Evolutionary conservation across 2,797 vertebrate species (phyloP).

Genomic region (Hippoglossus hippoglossus): DNA sequence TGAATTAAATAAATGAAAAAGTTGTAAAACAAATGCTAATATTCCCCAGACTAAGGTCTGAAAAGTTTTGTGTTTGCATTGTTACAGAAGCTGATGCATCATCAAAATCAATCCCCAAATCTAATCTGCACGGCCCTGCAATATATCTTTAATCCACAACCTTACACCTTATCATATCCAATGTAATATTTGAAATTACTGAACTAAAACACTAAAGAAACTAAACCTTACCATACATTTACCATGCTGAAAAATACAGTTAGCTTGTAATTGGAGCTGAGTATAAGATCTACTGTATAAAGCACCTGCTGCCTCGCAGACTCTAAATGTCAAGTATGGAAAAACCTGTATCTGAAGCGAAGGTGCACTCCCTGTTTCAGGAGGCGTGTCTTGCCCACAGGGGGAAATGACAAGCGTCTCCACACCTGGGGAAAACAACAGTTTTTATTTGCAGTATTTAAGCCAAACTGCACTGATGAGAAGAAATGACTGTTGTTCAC

Average conservation of each 20-base stretch:
- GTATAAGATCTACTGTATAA: background rate
- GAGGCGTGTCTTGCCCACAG: background rate
- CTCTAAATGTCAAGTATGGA: background rate
- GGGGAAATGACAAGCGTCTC: background rate
- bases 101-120: too few species aligned
- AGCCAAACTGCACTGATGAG: too few species aligned
- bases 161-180: background rate
- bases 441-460: too few species aligned
- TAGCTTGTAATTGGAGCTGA: background rate
- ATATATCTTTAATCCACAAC: too few species aligned
- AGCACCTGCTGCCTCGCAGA: background rate
- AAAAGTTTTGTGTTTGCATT: too few species aligned
- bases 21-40: too few species aligned
- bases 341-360: background rate
- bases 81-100: too few species aligned
- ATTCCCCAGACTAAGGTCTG: too few species aligned
- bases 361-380: slow-evolving; percentile 2
- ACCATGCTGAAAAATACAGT: too few species aligned
- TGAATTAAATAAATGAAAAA: too few species aligned
- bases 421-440: background rate
- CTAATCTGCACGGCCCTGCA: too few species aligned
- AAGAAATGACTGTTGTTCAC: too few species aligned
- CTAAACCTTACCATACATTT: background rate
- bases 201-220: background rate
- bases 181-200: background rate